Evolutionary conservation across 2,113 vertebrate species (phyloP).

Genomic region (Gadus chalcogrammus): DNA sequence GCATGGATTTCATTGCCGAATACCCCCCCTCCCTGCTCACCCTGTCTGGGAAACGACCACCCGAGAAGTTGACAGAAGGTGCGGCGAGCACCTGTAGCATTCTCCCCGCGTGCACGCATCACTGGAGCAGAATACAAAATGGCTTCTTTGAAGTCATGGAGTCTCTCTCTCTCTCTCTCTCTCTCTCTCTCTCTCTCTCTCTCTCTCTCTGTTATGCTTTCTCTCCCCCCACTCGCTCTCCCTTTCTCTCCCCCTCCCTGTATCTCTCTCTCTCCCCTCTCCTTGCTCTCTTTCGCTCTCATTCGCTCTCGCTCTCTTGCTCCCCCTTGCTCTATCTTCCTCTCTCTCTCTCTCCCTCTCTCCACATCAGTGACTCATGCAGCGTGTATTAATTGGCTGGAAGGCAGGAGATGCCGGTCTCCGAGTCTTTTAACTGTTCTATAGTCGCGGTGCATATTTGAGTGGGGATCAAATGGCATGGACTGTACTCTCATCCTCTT

Average conservation of each 20-base stretch:
- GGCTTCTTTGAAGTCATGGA: neutral
- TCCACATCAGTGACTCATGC: neutral
- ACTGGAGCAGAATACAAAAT: conserved; percentile 16
- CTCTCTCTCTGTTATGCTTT: neutral
- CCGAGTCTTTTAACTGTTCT: no score
- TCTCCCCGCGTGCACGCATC: conserved; percentile 19
- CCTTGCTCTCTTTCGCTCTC: no score
- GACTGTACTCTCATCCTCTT: no score
- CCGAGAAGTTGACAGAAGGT: conserved; percentile 29
- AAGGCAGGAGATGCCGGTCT: no score
- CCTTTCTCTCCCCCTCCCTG: no score
- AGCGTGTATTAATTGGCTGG: conserved; percentile 10
- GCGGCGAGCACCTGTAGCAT: conserved; percentile 50
- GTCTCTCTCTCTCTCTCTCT: neutral
- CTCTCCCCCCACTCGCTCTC: neutral
- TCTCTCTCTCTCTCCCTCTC: no score
- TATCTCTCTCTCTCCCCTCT: no score
- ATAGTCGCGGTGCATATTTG: no score
- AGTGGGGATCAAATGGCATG: no score
- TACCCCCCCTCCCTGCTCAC: conserved; percentile 8
- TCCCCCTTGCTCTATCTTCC: neutral
- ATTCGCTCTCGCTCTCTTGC: neutral
- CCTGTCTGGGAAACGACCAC: conserved; percentile 43
- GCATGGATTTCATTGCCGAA: conserved; percentile 48
- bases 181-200: neutral